Evolutionary conservation across 2,113 vertebrate species (phyloP).

Genomic region (Bungarus multicinctus): DNA sequence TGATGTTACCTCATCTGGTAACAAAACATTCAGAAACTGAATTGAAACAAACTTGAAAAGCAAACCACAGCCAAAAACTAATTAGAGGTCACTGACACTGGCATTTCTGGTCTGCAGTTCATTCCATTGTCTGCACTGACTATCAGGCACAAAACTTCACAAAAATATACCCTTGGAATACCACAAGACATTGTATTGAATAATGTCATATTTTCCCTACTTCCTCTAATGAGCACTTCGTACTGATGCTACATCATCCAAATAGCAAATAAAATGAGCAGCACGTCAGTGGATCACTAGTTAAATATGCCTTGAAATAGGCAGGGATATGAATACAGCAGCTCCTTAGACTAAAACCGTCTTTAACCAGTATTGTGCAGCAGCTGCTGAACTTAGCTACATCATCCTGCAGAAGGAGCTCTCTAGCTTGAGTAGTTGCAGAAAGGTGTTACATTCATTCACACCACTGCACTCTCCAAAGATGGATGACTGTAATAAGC

Average conservation of each 20-base stretch:
- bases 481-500: background rate
- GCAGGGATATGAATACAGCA: background rate
- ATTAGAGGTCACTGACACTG: background rate
- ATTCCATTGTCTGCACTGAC: background rate
- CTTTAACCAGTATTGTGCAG: background rate
- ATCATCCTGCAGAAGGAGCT: background rate
- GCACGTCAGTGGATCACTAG: background rate
- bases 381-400: background rate
- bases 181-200: background rate
- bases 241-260: background rate
- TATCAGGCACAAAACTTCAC: background rate
- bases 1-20: too few species aligned
- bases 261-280: background rate
- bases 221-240: background rate
- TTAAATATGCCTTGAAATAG: background rate
- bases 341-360: background rate
- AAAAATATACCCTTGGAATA: background rate
- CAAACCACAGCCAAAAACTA: too few species aligned
- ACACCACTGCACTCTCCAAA: background rate
- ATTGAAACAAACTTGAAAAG: too few species aligned
- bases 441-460: background rate
- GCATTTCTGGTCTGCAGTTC: background rate
- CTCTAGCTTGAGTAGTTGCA: background rate
- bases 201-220: background rate
- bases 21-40: too few species aligned